Evolutionary conservation across 2,888 invertebrate species (phyloP).

Genomic region (Alitta virens): DNA sequence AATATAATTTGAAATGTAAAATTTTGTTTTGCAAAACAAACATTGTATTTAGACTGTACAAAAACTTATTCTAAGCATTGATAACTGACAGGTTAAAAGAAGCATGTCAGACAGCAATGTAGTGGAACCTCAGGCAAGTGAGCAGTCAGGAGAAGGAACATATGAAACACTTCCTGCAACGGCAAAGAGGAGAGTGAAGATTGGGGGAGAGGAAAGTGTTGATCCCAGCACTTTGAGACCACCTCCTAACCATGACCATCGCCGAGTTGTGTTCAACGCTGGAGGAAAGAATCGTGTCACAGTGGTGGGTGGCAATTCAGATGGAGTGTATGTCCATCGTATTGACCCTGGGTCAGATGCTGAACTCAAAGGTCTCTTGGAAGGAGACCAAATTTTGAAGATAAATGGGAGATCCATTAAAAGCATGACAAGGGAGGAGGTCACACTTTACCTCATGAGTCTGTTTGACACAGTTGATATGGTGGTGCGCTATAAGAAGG

Average conservation of each 20-base stretch:
- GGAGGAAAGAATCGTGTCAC: slow-evolving; percentile 17
- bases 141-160: neutral
- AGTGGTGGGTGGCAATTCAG: slow-evolving; percentile 32
- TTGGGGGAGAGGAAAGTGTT: slow-evolving; percentile 18
- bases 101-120: no score
- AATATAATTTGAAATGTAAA: no score
- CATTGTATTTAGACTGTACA: no score
- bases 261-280: slow-evolving; percentile 17
- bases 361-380: slow-evolving; percentile 24
- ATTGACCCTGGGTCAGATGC: slow-evolving; percentile 23
- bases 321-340: slow-evolving; percentile 29
- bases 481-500: slow-evolving; percentile 21
- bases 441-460: slow-evolving; percentile 16
- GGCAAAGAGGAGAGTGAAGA: slow-evolving; percentile 18
- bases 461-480: slow-evolving; percentile 9
- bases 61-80: no score
- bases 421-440: slow-evolving; percentile 30
- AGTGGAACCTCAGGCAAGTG: no score
- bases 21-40: no score
- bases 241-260: slow-evolving; percentile 11
- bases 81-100: no score
- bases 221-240: slow-evolving; percentile 4
- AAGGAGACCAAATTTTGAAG: slow-evolving; percentile 30
- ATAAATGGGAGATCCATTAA: slow-evolving; percentile 18
- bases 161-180: neutral